Conservation (phyloP, 2,888 invertebrate species). For the Latrodectus elegans region DNA sequence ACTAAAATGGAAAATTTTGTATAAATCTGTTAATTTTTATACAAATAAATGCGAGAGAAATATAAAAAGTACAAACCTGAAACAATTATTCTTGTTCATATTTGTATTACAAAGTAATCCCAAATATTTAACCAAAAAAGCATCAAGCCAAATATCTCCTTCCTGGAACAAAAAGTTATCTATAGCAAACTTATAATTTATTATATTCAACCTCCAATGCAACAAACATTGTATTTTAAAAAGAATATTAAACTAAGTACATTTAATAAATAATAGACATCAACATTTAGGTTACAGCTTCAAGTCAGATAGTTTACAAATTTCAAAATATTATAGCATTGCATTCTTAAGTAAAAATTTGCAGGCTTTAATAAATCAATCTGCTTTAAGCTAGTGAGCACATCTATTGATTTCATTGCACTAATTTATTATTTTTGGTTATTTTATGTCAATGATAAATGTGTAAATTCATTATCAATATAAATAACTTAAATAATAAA, state of each 20-base stretch:
- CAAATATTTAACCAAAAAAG: slow-evolving; percentile 51
- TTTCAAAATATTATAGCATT: no score
- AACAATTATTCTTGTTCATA: slow-evolving; percentile 22
- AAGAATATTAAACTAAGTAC: neutral
- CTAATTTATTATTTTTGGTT: no score
- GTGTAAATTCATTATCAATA: no score
- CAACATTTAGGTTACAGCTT: no score
- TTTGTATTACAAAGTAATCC: slow-evolving; percentile 40
- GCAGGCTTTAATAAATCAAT: no score
- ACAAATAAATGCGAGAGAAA: neutral
- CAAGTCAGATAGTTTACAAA: no score
- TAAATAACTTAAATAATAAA: no score
- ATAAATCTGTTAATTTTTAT: neutral
- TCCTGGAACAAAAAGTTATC: slow-evolving; percentile 26
- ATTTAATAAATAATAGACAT: neutral
- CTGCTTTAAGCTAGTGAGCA: no score
- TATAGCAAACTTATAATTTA: neutral
- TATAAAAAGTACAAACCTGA: slow-evolving; percentile 39
- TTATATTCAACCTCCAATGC: no score
- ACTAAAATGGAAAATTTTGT: slow-evolving; percentile 12
- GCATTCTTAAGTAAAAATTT: no score
- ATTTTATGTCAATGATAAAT: no score
- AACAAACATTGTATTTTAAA: neutral
- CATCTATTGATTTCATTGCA: no score
- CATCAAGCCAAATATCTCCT: slow-evolving; percentile 56